Evolutionary conservation across 1,140 invertebrate species (phyloP), one percentile per base, ranked within the genome.

Genomic region (Sweltsa coloradensis): DNA sequence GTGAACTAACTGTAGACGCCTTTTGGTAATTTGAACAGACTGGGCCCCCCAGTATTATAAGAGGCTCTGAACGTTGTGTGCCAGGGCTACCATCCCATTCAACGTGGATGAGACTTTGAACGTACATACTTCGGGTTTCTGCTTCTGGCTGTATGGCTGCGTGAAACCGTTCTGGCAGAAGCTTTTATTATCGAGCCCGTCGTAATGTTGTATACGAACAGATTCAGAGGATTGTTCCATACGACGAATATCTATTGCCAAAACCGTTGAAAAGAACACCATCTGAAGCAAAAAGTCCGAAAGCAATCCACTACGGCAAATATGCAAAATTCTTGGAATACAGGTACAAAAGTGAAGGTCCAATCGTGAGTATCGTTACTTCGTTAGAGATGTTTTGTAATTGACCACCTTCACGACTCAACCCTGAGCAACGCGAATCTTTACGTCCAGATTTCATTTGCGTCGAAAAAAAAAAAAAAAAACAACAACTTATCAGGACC

Each of bases 401-500:
- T 96, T 0, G 83, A 88, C 92, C 91, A 97, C 92, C 92, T 70
- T 97, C 93, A 60, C 87, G 89, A 57, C 86, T 91, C 7, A 97
- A 67, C 87, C 92, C 70, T 94, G 87, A 2, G 92, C 93, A 14
- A 96, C 78, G 25, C 93, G 74, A 47, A 94, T 90, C 68, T 95
- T 96, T 1, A 93, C 85, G 64, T 97, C 93, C 3, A 96, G 72
- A 58, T 94, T 83, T n/a, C 2, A 83, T 72, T 11, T 92, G 86
- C 7, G 91, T 95, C 3, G 89, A 89, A 1, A n/a, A n/a, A n/a
- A n/a, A n/a, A n/a, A n/a, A n/a, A n/a, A n/a, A n/a, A n/a, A n/a
- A 92, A 86, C 0, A 97, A 88, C 57, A 91, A 92, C 64, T 93
- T 92, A 92, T 97, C 21, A 98, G 68, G 1, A 97, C 90, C 14